Evolutionary conservation across 2,888 invertebrate species (phyloP).

Genomic region (Ochropleura plecta): DNA sequence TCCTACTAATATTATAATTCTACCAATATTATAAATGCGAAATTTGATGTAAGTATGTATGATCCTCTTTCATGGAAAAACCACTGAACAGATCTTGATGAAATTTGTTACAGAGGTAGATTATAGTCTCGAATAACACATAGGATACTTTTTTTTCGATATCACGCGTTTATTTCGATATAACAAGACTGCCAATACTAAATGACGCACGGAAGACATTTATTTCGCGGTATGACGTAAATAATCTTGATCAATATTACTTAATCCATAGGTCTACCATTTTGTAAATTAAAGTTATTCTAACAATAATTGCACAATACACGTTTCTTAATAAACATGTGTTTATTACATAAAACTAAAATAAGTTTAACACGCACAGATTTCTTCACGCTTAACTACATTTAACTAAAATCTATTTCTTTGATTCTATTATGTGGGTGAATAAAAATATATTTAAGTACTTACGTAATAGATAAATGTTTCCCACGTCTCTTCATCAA

Average conservation of each 20-base stretch:
- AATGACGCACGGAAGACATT: not conserved
- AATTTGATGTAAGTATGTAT: too few relatives aligned
- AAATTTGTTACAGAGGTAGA: too few relatives aligned
- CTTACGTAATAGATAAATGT: slow-evolving; percentile 13
- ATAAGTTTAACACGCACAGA: slow-evolving; percentile 22
- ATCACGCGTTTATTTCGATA: too few relatives aligned
- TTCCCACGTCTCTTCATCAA: slow-evolving; percentile 1
- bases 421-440: not conserved
- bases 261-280: not conserved
- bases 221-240: not conserved
- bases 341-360: slow-evolving; percentile 18
- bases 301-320: slow-evolving; percentile 5
- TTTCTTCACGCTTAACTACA: slow-evolving; percentile 22
- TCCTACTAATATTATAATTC: too few relatives aligned
- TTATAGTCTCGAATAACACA: too few relatives aligned
- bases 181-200: not conserved
- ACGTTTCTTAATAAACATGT: not conserved
- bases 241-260: not conserved
- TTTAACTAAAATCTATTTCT: slow-evolving; percentile 10
- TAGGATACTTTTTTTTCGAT: too few relatives aligned
- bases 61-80: too few relatives aligned
- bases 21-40: too few relatives aligned
- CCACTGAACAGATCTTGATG: too few relatives aligned
- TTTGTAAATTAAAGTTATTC: not conserved
- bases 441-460: slow-evolving; percentile 16